phyloP scores from a whole-genome alignment of 1,140 invertebrate genomes.

The Drosophila repleta region DNA sequence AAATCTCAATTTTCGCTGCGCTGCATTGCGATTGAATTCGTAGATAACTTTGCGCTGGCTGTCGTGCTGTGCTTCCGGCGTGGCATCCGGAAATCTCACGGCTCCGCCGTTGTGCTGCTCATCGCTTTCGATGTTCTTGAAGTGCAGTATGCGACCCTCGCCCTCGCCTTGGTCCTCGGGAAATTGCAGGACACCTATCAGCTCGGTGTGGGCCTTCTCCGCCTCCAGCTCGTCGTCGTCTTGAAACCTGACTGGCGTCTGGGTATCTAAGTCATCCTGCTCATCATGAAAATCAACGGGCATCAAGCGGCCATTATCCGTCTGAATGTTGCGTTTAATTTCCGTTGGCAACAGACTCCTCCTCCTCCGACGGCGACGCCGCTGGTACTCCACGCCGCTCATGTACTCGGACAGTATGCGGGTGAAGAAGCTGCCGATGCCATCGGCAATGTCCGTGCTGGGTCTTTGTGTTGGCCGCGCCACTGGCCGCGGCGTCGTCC shows the following conservation, averaged over 20 bases:
- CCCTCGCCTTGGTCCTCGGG: slow-evolving; percentile 39
- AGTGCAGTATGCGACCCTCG: slow-evolving; percentile 61
- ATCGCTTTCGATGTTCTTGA: slow-evolving; percentile 61
- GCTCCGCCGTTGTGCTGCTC: slow-evolving; percentile 32
- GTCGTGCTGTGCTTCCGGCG: slow-evolving; percentile 43
- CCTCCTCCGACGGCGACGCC: slow-evolving; percentile 47
- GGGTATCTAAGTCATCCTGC: slow-evolving; percentile 74
- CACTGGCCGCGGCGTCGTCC: slow-evolving; percentile 48
- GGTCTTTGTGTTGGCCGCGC: slow-evolving; percentile 61
- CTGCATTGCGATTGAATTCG: slow-evolving; percentile 69
- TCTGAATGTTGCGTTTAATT: slow-evolving; percentile 57
- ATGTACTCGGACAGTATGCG: slow-evolving; percentile 76
- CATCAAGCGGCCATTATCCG: slow-evolving; percentile 53
- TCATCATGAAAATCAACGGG: slow-evolving; percentile 71
- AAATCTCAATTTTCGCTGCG: slow-evolving; percentile 71
- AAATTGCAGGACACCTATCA: slow-evolving; percentile 71
- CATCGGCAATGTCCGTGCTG: slow-evolving; percentile 70
- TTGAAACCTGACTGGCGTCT: slow-evolving; percentile 62
- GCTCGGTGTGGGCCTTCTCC: slow-evolving; percentile 62
- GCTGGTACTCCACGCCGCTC: slow-evolving; percentile 72
- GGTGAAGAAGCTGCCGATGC: slow-evolving; percentile 78
- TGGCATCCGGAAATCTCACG: slow-evolving; percentile 70
- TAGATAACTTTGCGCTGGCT: slow-evolving; percentile 48
- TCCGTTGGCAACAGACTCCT: slow-evolving; percentile 56
- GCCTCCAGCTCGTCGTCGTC: slow-evolving; percentile 66